phyloP scores from a whole-genome alignment of 2,888 invertebrate genomes.

The Chalcis sispes region DNA sequence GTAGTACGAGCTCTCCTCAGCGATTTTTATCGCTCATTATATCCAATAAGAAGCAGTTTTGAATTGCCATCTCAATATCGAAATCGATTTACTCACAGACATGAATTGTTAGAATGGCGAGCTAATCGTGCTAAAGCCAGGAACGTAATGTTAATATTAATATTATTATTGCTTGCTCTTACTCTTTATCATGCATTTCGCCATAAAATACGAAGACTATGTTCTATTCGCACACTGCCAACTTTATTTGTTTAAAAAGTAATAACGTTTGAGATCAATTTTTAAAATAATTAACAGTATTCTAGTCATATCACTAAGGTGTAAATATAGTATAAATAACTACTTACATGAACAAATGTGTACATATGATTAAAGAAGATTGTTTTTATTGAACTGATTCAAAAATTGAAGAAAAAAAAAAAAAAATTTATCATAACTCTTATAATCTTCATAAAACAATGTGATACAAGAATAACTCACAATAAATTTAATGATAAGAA shows the following conservation, averaged over 20 bases:
- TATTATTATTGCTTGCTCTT: constrained; percentile 66
- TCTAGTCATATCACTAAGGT: constrained; percentile 42
- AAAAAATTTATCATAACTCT: constrained; percentile 28
- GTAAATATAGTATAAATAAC: constrained; percentile 37
- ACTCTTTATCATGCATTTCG: constrained; percentile 72
- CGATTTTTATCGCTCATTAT: constrained; percentile 86
- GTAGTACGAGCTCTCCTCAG: constrained; percentile 83
- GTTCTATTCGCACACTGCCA: constrained; percentile 62
- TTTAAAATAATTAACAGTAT: constrained; percentile 25
- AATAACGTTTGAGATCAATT: neutral
- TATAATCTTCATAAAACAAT: constrained; percentile 18
- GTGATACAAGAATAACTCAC: constrained; percentile 32
- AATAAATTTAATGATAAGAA: neutral
- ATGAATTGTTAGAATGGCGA: constrained; percentile 79
- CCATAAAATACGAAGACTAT: constrained; percentile 60
- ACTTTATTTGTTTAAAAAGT: constrained; percentile 61
- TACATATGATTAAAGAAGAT: constrained; percentile 36
- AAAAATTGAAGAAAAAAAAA: constrained; percentile 19
- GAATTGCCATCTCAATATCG: constrained; percentile 84
- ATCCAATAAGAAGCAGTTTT: constrained; percentile 84
- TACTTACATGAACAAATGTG: constrained; percentile 12
- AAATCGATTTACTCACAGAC: constrained; percentile 82
- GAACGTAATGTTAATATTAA: constrained; percentile 69
- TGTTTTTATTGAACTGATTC: constrained; percentile 35
- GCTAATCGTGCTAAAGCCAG: constrained; percentile 73